Base-by-base conservation (phyloP, 2,797 vertebrate genomes). In the Bryconaethiops microstoma region DNA sequence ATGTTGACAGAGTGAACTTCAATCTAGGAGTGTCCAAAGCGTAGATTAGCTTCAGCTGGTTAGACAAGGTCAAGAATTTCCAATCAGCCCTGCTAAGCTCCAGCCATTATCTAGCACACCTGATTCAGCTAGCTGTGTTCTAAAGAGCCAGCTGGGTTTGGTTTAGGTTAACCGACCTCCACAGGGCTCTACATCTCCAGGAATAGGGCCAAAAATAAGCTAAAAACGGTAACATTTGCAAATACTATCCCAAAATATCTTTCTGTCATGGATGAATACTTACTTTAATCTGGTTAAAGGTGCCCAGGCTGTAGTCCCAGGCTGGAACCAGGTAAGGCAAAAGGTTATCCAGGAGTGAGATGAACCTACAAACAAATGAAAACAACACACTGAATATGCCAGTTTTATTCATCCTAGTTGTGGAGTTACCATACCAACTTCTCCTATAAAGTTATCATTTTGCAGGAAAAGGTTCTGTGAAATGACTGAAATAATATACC, bases 241-340 rank as follows among this genome's bases (percentile, higher is more conserved):
- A 8, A 8, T 48, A 48, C 12, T 48, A 9, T 8, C 45, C 45
- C 45, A 35, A 35, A 35, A 35, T 48, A 54, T 29, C 2, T 71
- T 35, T 17, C 14, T 35, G 23, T 16, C 9, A 7, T 29, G 48
- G 19, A 4, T 19, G 7, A 54, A 35, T 40, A 84, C 92, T 94
- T 80, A 99, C 98, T 95, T 99, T 98, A 85, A 99, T 95, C 57
- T 97, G 96, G 90, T 92, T 97, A 89, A 99, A 99, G 0, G 97
- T 98, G 12, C 96, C 96, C 48, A 98, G 87, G 21, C 97, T 97
- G 88, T 98, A 96, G 85, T 99, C 97, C 98, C 97, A 99, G 76
- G 97, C 95, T 7, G 98, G 98, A 21, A 99, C 93, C 80, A 99
- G 88, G 87, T 98, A 96, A 84, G 96, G 96, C 77, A 99, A 90